A percentile compares a stretch with the other conserved stretches of the same genome.
Conservation (phyloP, 1,140 invertebrate genomes). For the Aphaenogaster ashmeadi region DNA sequence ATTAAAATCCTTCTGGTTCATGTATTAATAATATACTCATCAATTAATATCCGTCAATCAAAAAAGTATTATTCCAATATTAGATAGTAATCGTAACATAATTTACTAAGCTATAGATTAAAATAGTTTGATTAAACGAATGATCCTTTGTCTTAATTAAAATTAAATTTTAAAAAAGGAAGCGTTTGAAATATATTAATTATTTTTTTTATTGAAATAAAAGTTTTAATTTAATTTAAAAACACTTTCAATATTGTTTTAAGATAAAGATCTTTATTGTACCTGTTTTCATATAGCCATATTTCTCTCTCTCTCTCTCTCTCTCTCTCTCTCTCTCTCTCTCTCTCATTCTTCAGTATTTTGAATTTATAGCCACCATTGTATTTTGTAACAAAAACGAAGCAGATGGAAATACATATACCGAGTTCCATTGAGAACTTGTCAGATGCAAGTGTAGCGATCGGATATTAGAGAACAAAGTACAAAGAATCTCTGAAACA, state of each 20-base stretch:
- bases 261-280: background rate
- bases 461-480: constrained; percentile 36
- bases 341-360: background rate
- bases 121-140: background rate
- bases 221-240: background rate
- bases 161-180: background rate
- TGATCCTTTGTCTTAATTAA: background rate
- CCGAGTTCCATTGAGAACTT: constrained; percentile 1
- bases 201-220: constrained; percentile 2
- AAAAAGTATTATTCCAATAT: background rate
- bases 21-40: background rate
- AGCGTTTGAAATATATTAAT: background rate
- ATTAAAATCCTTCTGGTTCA: background rate
- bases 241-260: background rate
- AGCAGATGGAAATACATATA: background rate
- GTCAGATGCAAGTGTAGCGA: constrained; percentile 45
- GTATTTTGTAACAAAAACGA: constrained; percentile 1
- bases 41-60: background rate
- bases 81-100: background rate
- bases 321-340: background rate
- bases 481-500: constrained; percentile 21
- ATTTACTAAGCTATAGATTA: background rate
- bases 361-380: background rate
- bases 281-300: background rate
- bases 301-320: background rate